Conservation (phyloP, 2,888 invertebrate genomes). For the Volucella inflata region DNA sequence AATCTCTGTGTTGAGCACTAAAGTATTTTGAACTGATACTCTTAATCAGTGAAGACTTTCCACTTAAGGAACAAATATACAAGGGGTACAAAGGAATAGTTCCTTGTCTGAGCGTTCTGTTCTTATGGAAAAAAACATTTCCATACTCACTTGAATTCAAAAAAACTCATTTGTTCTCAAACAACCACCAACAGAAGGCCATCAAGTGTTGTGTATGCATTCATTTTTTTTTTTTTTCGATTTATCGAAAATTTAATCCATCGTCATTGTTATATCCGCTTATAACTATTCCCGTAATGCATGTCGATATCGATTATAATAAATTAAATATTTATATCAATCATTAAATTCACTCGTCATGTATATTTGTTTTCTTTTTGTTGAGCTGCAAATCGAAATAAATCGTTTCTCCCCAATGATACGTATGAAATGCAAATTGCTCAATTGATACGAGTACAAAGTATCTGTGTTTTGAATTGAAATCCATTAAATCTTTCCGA, state of each 20-base stretch:
- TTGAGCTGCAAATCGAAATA: neutral
- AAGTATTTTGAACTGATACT: too few species aligned
- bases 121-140: too few species aligned
- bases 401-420: neutral
- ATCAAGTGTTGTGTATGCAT: too few species aligned
- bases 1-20: too few species aligned
- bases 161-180: too few species aligned
- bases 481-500: slow-evolving; percentile 25
- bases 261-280: neutral
- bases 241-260: neutral
- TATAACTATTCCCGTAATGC: neutral
- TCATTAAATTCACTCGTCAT: slow-evolving; percentile 6
- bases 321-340: slow-evolving; percentile 4
- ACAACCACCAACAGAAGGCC: too few species aligned
- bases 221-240: too few species aligned
- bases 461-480: slow-evolving; percentile 25
- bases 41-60: too few species aligned
- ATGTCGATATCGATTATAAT: neutral
- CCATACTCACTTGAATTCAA: too few species aligned
- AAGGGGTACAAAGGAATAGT: too few species aligned
- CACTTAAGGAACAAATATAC: too few species aligned
- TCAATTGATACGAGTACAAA: slow-evolving; percentile 39
- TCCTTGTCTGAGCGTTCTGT: too few species aligned
- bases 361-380: neutral
- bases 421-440: slow-evolving; percentile 58